Base-by-base conservation (phyloP, 2,797 vertebrate genomes). In the Muscicapa striata region DNA sequence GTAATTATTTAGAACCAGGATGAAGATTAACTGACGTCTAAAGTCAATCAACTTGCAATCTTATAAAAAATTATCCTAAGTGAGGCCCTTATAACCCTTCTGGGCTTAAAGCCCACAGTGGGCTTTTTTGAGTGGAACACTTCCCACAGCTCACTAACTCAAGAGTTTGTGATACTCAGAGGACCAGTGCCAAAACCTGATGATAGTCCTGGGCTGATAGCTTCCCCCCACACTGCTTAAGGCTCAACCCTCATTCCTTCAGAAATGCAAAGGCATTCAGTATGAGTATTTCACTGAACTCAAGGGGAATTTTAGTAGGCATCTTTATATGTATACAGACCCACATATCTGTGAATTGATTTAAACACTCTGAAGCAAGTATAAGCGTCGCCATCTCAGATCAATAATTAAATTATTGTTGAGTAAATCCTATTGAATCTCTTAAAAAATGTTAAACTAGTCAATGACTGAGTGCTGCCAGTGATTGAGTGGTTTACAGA, bases 291-390 rank as follows among this genome's bases (percentile, higher is more conserved):
- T 61, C 32, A 62, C 13, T 36, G 34, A 75, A 30, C 13, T 82
- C 63, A 61, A 23, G 48, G 26, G n/a, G 16, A 48, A 54, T 11
- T 48, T 48, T 1, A 48, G 34, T n/a, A 43, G 22, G 4, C 9
- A 48, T 27, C 12, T 66, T 66, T 40, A 32, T 36, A 5, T 0
- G 0, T 27, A 24, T 14, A 34, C 12, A n/a, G 15, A 57, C 15
- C 10, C 29, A 48, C 27, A 22, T 1, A 23, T 11, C 45, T 36
- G 27, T 43, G 36, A 49, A 36, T 48, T 68, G 7, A 48, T 32
- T 68, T 41, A 36, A 54, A 55, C 15, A 68, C 1, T 1, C 22
- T 14, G 13, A 23, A 48, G 22, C 26, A 43, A 68, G 36, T 34
- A 0, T 22, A 54, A 41, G 12, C 0, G 0, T 30, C 43, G 26